Percentiles rank a stretch among this genome's conserved stretches.
Conservation (phyloP, 1,140 invertebrate species). For the Cyclina sinensis region DNA sequence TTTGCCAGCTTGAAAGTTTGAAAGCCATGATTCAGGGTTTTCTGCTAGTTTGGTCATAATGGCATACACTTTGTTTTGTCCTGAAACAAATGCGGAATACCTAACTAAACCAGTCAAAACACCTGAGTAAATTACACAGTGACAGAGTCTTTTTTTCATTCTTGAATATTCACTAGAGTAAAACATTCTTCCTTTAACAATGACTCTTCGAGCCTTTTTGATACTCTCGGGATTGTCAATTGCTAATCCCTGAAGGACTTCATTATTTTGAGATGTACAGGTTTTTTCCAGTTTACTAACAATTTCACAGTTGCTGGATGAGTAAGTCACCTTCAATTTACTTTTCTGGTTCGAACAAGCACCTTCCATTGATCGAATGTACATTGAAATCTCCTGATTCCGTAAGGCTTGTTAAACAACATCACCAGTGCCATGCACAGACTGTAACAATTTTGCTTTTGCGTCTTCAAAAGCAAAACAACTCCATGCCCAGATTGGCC, state of each 20-base stretch:
- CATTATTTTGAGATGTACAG: conserved; percentile 21
- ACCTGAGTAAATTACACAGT: conserved; percentile 46
- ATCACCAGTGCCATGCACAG: conserved; percentile 69
- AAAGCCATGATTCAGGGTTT: conserved; percentile 40
- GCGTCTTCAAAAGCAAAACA: conserved; percentile 70
- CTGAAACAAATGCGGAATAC: conserved; percentile 46
- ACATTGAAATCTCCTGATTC: conserved; percentile 44
- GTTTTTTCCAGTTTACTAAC: conserved; percentile 41
- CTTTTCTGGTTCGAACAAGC: conserved; percentile 17
- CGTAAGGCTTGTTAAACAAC: conserved; percentile 54
- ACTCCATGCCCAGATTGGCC: conserved; percentile 68
- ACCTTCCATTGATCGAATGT: neutral
- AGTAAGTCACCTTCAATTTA: conserved; percentile 38
- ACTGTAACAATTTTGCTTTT: conserved; percentile 55
- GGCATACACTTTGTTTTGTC: conserved; percentile 43
- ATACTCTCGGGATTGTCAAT: neutral
- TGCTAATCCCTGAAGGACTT: conserved; percentile 7
- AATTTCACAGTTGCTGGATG: conserved; percentile 46
- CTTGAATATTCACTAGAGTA: conserved; percentile 29
- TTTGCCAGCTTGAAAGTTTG: conserved; percentile 41
- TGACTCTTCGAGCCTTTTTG: conserved; percentile 15
- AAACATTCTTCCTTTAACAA: conserved; percentile 29
- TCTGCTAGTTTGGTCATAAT: conserved; percentile 24
- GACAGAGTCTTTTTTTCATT: conserved; percentile 45
- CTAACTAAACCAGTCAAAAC: conserved; percentile 34